Conservation (phyloP, 2,797 vertebrate species). For the Gorsachius magnificus region DNA sequence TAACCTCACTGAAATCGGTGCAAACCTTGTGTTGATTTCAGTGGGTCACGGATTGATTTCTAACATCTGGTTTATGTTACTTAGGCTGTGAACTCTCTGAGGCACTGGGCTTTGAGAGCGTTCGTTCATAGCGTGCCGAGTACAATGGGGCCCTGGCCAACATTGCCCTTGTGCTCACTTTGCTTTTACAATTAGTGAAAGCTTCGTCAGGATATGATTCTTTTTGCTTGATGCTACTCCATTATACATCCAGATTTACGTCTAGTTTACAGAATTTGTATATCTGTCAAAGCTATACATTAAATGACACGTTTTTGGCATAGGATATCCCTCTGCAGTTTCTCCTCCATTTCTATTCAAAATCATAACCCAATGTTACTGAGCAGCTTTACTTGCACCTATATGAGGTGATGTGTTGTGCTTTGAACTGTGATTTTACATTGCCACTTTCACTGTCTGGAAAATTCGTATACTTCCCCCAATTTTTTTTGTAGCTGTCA, state of each 20-base stretch:
- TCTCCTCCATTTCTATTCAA: background rate
- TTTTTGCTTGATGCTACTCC: background rate
- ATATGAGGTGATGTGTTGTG: background rate
- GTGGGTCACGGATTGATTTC: background rate
- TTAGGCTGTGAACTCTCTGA: background rate
- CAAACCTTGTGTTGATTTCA: background rate
- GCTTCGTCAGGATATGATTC: background rate
- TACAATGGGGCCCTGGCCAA: background rate
- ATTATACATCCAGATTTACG: background rate
- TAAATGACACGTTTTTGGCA: background rate
- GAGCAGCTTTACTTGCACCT: background rate
- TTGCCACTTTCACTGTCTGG: background rate
- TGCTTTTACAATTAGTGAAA: background rate
- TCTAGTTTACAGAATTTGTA: background rate
- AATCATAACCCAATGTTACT: background rate
- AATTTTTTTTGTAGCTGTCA: background rate
- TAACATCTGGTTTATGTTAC: background rate
- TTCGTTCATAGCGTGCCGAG: rapidly evolving
- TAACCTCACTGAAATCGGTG: background rate
- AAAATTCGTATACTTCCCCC: background rate
- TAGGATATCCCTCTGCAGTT: background rate
- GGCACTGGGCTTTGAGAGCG: background rate
- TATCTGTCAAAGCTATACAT: background rate
- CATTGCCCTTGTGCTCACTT: background rate
- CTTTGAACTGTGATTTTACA: background rate